Base-by-base conservation (phyloP, 2,888 invertebrate species). In the Xylota segnis region DNA sequence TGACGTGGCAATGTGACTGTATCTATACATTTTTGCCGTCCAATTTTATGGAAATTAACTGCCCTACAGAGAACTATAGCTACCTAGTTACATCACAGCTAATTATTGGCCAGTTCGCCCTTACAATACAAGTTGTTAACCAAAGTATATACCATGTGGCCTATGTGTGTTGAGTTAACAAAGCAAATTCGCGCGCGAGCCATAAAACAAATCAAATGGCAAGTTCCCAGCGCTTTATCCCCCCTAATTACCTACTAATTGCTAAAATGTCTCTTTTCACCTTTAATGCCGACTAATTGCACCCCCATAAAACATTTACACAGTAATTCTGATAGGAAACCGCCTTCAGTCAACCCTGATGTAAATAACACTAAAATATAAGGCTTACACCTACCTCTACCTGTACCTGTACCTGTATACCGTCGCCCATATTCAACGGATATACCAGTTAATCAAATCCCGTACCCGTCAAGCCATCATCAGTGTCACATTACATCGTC, bases 401-500 rank as follows among this genome's bases (percentile, higher is more conserved):
- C n/a, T n/a, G n/a, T n/a, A n/a, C n/a, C n/a, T n/a, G n/a, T 45
- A 32, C 65, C 12, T 40, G 16, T 43, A 68, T 56, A 3, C 1
- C 3, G 1, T 68, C 54, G n/a, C 47, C 47, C 40, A 1, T 18
- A 37, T 52, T n/a, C n/a, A 14, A 66, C 37, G 37, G 14, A 40
- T 23, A 27, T 9, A 10, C 68, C 23, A 40, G 37, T 59, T 23
- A 71, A 58, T 68, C 40, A 71, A 56, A 43, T n/a, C 32, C 14
- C 59, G 1, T 12, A 40, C 29, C 58, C 50, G 32, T 58, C 56
- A 72, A 79, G 65, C 50, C 71, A 66, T 79, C 78, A 72, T 79
- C 72, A 79, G 71, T 79, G 78, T 79, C 78, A 65, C 29, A 79
- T 79, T 79, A 79, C 78, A 71, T 18, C 34, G 54, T 50, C 61